phyloP scores from a whole-genome alignment of 2,113 vertebrate species.

The Stegostoma tigrinum region DNA sequence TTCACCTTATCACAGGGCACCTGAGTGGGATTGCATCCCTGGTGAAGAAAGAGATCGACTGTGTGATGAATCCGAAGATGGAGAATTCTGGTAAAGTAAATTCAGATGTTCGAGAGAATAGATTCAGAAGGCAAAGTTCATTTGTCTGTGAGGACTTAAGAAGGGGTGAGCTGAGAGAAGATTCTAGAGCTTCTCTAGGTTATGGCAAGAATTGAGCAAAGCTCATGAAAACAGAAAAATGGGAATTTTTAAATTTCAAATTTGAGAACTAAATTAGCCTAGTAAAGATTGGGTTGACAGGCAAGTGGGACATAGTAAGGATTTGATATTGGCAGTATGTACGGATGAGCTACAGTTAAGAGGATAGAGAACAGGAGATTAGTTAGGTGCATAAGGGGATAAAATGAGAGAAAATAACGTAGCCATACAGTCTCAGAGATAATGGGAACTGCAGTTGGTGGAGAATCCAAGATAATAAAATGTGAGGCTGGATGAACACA shows the following conservation, averaged over 20 bases:
- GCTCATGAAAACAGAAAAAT: background rate
- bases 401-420: no score
- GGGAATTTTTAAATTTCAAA: background rate
- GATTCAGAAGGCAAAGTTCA: background rate
- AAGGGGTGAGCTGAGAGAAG: background rate
- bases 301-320: background rate
- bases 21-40: conserved; percentile 70
- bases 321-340: background rate
- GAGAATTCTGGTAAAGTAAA: conserved; percentile 79
- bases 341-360: background rate
- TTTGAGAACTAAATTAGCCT: background rate
- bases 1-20: conserved; percentile 59
- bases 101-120: background rate
- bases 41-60: conserved; percentile 62
- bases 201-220: background rate
- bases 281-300: background rate
- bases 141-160: background rate
- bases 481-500: no score
- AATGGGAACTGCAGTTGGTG: no score
- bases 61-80: conserved; percentile 69
- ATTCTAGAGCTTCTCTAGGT: no score
- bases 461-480: no score
- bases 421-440: no score
- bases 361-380: background rate
- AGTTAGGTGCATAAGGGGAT: background rate